Evolutionary conservation across 2,113 vertebrate genomes (phyloP).

Genomic region (Corythoichthys intestinalis): DNA sequence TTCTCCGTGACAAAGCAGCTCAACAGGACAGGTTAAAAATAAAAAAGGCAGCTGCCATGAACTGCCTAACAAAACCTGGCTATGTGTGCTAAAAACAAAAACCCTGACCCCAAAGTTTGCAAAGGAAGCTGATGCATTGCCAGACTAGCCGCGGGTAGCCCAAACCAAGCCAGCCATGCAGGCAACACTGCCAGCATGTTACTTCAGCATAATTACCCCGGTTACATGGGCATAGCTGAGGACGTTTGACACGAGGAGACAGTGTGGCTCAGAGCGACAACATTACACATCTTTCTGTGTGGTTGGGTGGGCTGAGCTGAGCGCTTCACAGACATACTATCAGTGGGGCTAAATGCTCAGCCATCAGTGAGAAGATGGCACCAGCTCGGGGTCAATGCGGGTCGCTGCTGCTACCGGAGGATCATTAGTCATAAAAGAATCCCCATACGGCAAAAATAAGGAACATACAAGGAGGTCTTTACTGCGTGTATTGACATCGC

Average conservation of each 20-base stretch:
- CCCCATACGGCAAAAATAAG: neutral
- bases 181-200: constrained; percentile 54
- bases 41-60: neutral
- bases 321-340: constrained; percentile 20
- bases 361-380: constrained; percentile 37
- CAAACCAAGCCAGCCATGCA: constrained; percentile 17
- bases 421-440: neutral
- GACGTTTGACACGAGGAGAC: neutral
- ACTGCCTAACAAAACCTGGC: neutral
- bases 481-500: neutral
- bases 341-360: constrained; percentile 32
- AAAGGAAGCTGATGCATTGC: neutral
- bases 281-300: neutral
- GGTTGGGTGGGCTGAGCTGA: constrained; percentile 10
- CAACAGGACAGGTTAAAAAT: neutral
- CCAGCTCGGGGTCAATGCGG: constrained; percentile 21
- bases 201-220: constrained; percentile 61
- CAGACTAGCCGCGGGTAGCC: constrained; percentile 24
- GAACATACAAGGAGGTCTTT: neutral
- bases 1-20: too few species aligned
- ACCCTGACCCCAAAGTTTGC: constrained; percentile 16
- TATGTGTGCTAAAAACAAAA: constrained; percentile 2
- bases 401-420: constrained; percentile 6
- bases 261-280: neutral
- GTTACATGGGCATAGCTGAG: constrained; percentile 31